Evolutionary conservation across 2,888 invertebrate species (phyloP), one percentile per base, ranked within the genome.

Genomic region (Dorcus hopei): DNA sequence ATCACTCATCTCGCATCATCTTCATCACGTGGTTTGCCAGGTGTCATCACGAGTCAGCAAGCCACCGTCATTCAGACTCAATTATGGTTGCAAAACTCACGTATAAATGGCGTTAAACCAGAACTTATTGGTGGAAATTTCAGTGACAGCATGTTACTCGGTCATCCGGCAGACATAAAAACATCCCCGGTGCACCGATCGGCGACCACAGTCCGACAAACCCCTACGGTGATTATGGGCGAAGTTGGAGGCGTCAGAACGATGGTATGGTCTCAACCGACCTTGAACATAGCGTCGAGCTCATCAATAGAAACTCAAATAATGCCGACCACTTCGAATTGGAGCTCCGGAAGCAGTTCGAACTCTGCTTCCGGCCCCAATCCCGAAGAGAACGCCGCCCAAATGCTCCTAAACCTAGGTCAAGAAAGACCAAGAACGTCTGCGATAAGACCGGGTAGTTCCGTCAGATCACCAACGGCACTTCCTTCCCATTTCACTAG

Each of bases 161-260:
- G 63, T 8, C 65, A 66, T 54, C 48, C 63, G 48, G 50, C 69
- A 7, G 73, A 76, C 26, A 63, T 72, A 53, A 80, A 70, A 64
- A 67, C 73, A 14, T 14, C 58, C 41, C 33, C 53, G 42, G 49
- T 54, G 43, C 57, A 60, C 48, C 33, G 60, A 45, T 42, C 57
- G 23, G 45, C 38, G 9, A 45, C 47, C 7, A 48, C 52, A 80
- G 72, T 88, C 77, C 70, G 89, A 65, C 82, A 84, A 58, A 83
- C 94, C 52, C 94, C 95, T 38, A 91, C 93, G 49, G 94, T 94
- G 63, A 92, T 95, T 67, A 93, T 95, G 93, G 94, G 94, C 50
- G 94, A 95, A 78, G 92, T 93, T 41, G 95, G 94, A 54, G 92
- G 94, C 43, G 94, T 95, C 0, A 73, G 84, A 57, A 87, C 87